Percentiles rank a stretch among this genome's conserved stretches.
These are phyloP conservation scores for Scalopus aquaticus DNA, from an alignment of 2,113 vertebrate genomes.

Conservation along the genomic window DNA sequence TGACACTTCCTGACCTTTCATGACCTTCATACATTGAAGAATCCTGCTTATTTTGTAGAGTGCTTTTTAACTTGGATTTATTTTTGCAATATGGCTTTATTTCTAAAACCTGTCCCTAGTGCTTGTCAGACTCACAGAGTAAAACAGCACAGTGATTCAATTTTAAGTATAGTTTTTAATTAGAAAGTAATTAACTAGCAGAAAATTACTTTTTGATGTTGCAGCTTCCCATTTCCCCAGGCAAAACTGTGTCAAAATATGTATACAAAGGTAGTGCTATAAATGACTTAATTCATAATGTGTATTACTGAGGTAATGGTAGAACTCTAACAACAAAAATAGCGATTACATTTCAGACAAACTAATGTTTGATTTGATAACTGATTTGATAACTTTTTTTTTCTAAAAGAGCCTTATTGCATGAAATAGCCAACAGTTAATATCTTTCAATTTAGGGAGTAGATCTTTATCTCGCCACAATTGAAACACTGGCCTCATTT, in stretches of 20 bases:
- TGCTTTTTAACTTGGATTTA: neutral
- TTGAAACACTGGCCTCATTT: conserved; percentile 13
- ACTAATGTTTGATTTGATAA: neutral
- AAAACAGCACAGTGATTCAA: conserved; percentile 13
- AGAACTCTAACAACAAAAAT: conserved; percentile 15
- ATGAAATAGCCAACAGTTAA: neutral
- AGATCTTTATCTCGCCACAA: neutral
- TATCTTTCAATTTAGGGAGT: neutral
- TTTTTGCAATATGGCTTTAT: neutral
- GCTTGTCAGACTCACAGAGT: neutral
- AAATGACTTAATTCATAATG: conserved; percentile 31
- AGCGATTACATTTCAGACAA: neutral
- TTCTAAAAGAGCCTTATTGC: conserved; percentile 15
- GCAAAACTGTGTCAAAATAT: neutral
- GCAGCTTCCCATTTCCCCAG: neutral
- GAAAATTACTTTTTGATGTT: conserved; percentile 48
- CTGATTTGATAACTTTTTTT: neutral
- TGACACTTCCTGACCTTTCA: neutral
- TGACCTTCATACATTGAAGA: neutral
- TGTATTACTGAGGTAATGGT: conserved; percentile 15
- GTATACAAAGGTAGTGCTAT: neutral
- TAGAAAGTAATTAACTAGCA: conserved; percentile 60
- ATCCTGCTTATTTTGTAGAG: neutral
- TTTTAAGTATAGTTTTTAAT: conserved; percentile 56
- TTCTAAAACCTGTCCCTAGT: conserved; percentile 16